Evolutionary conservation across 2,797 vertebrate genomes (phyloP).

Genomic region (Streptopelia turtur): DNA sequence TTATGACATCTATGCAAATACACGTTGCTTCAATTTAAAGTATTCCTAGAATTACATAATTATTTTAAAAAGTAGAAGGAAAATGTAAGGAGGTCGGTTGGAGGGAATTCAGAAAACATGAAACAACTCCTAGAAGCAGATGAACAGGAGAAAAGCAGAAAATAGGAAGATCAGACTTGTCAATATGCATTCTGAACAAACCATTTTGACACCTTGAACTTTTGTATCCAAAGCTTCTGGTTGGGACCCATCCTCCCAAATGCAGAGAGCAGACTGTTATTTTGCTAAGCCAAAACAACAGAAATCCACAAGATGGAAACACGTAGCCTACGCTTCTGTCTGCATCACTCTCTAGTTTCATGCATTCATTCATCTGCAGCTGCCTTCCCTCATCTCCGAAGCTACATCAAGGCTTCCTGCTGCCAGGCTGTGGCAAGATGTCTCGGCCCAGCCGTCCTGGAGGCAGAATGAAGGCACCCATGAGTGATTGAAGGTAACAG

Average conservation of each 20-base stretch:
- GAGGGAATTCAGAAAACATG: not conserved
- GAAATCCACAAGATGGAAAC: not conserved
- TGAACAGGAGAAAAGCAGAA: not conserved
- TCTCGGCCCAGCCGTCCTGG: not conserved
- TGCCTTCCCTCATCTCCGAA: slow-evolving; percentile 32
- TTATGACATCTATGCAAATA: not conserved
- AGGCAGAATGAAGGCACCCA: slow-evolving; percentile 33
- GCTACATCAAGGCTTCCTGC: slow-evolving; percentile 27
- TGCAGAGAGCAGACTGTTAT: not conserved
- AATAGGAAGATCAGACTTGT: not conserved
- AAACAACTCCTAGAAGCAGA: not conserved
- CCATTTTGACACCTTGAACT: not conserved
- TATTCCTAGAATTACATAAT: not conserved
- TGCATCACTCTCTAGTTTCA: slow-evolving; percentile 43
- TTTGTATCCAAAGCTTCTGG: not conserved
- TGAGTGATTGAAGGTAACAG: slow-evolving; percentile 66
- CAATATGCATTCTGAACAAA: not conserved
- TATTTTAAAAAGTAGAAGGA: not conserved
- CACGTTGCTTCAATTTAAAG: not conserved
- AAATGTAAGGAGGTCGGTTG: not conserved
- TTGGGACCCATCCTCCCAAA: not conserved
- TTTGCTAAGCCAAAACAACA: slow-evolving; percentile 1
- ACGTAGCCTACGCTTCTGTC: not conserved
- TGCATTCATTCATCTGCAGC: slow-evolving; percentile 49
- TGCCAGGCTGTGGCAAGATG: not conserved